These are phyloP conservation scores for Trematomus bernacchii DNA, from an alignment of 2,797 vertebrate genomes.

Conservation along the genomic window DNA sequence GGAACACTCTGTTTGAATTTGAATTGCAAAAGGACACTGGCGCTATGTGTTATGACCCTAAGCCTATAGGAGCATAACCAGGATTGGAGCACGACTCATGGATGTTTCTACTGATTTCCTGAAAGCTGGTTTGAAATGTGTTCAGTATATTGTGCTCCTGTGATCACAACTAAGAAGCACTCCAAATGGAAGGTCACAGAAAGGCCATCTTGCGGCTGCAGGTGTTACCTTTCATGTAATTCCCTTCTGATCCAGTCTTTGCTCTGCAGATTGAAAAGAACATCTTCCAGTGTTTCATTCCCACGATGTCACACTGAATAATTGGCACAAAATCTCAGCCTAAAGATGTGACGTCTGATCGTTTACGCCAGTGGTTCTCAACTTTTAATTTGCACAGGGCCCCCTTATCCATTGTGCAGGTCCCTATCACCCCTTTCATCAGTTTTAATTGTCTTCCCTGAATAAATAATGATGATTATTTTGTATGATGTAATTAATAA, in stretches of 20 bases:
- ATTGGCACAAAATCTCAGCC: not conserved
- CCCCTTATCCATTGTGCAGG: too few relatives aligned
- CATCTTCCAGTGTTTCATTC: not conserved
- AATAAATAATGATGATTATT: too few relatives aligned
- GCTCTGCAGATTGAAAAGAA: constrained; percentile 8
- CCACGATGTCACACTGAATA: not conserved
- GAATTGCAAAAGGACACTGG: too few relatives aligned
- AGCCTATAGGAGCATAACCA: too few relatives aligned
- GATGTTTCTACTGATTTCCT: not conserved
- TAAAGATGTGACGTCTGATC: not conserved
- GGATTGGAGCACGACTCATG: too few relatives aligned
- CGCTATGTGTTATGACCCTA: too few relatives aligned
- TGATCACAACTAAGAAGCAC: not conserved
- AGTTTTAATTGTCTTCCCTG: too few relatives aligned
- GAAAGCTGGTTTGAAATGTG: not conserved
- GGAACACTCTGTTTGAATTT: too few relatives aligned
- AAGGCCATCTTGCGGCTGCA: constrained; percentile 1
- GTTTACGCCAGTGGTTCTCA: not conserved
- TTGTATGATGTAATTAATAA: too few relatives aligned
- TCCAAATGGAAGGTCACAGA: not conserved
- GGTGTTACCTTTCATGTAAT: not conserved
- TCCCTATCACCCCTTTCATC: too few relatives aligned
- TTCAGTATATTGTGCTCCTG: not conserved
- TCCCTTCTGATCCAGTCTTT: not conserved
- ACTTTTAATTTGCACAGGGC: too few relatives aligned